Base-by-base conservation (phyloP, 2,113 vertebrate genomes). In the Rhea americana region DNA sequence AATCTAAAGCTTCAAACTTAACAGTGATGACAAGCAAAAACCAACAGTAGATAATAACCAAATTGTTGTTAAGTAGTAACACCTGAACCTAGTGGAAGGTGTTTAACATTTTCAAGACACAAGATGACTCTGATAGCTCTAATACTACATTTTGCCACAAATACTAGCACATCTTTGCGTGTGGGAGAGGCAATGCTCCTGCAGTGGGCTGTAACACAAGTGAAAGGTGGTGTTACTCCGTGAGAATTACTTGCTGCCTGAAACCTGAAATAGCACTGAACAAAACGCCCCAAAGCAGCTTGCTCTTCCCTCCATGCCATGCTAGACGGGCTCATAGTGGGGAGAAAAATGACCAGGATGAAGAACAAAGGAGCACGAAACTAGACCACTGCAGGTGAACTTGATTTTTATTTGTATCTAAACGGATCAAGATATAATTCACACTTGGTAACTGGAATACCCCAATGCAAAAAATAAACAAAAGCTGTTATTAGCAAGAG, bases 401-500 rank as follows among this genome's bases (percentile, higher is more conserved):
- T 19, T 56, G 32, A 85, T 84, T 93, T 94, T 79, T 50, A 81
- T 45, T 84, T 76, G 66, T 83, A 83, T 78, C 51, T 35, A 83
- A 85, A 74, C 48, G 87, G 89, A 92, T 50, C 51, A 85, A 4
- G 1, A 74, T 76, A 53, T 84, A 92, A 90, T 87, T 91, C 91
- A 82, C 83, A 84, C 71, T 58, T 88, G 45, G 70, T 82, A 88
- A 83, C 45, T 73, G 90, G 80, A 93, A 94, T 84, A 93, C 68
- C 66, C 91, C 82, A 76, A 66, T 51, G 85, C 58, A 96, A 94
- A 94, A 93, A 83, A 78, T 39, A 90, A 94, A 79, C 62, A 93
- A 80, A 94, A 93, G 80, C 82, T 93, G 91, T 82, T 93, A 94
- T 91, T 94, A 96, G 87, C 80, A 90, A 55, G 81, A 84, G 83